Percentiles rank a stretch among this genome's conserved stretches.
Conservation (phyloP, 2,113 vertebrate species). For the Euleptes europaea region DNA sequence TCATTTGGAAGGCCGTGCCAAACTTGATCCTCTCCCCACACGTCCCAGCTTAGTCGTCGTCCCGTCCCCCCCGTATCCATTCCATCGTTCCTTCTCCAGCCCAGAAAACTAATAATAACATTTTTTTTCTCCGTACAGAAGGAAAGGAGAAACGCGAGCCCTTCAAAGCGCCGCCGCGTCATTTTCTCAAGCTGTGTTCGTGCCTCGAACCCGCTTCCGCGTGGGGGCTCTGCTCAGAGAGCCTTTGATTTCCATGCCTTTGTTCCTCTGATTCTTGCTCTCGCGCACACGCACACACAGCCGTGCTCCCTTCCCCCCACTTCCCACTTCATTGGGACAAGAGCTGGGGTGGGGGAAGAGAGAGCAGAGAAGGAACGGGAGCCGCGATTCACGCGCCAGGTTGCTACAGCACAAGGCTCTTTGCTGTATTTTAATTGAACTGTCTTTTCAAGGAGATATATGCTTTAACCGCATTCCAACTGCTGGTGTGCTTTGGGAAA, state of each 20-base stretch:
- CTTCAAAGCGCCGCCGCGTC: conserved; percentile 38
- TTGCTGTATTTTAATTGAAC: conserved; percentile 53
- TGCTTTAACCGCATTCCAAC: conserved; percentile 36
- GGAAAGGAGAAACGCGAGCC: background rate
- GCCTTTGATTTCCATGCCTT: conserved; percentile 18
- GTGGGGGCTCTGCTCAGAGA: conserved; percentile 25
- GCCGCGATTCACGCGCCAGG: accelerated
- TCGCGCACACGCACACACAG: background rate
- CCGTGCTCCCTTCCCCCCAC: accelerated
- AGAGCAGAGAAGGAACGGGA: background rate
- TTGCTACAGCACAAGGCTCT: background rate
- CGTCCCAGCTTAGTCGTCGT: too few species aligned
- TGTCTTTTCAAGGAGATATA: conserved; percentile 51
- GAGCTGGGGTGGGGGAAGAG: background rate
- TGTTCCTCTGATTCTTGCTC: conserved; percentile 59
- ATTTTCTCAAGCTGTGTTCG: background rate
- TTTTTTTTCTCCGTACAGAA: conserved; percentile 63
- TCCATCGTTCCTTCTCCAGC: background rate
- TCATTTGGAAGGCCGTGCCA: background rate
- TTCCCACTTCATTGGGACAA: background rate
- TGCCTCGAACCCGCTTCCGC: conserved; percentile 33
- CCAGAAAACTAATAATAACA: conserved; percentile 60
- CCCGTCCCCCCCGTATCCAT: background rate
- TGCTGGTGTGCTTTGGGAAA: conserved; percentile 19
- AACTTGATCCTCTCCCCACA: background rate